Evolutionary conservation across 2,888 invertebrate species (phyloP), one percentile per base, ranked within the genome.

Genomic region (Luperina nickerlii): DNA sequence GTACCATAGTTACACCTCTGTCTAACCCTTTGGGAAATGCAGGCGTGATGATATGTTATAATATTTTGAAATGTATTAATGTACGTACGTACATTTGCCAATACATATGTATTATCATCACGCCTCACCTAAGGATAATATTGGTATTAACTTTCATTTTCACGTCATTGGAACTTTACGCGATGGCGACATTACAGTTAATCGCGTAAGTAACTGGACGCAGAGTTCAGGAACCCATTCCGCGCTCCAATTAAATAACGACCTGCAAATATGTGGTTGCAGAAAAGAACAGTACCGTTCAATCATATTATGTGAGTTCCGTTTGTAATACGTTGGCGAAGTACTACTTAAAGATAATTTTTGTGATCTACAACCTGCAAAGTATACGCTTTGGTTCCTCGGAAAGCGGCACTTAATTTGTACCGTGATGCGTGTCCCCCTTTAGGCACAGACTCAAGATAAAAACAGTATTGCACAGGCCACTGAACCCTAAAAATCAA

Each of bases 401-500:
- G 54, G 67, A 77, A 74, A 42, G 32, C 57, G 38, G 20, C 62
- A 66, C 38, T 62, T 77, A 78, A 84, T 74, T 77, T 66, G 42
- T 70, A 54, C 20, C 32, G 27, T 24, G 54, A 24, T 76, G 38
- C 57, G 32, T 74, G 76, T 62, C 51, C 48, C 51, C 74, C 73
- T 88, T 71, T 68, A 78, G 79, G 83, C 85, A 82, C 78, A 78
- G 81, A 81, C 71, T 73, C n/a, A 54, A 83, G 74, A 83, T 81
- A 79, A 85, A 86, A 88, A 87, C 90, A 87, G 89, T 88, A 88
- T 77, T 32, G 88, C 84, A 80, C 85, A 68, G 88, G 87, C 81
- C 85, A 89, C 51, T 89, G 89, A 89, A 90, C 84, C 82, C 68
- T 90, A 89, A 92, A 92, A 91, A 90, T 91, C 91, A 92, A 90